Conservation (phyloP, 2,113 vertebrate species). For the Sitta europaea region DNA sequence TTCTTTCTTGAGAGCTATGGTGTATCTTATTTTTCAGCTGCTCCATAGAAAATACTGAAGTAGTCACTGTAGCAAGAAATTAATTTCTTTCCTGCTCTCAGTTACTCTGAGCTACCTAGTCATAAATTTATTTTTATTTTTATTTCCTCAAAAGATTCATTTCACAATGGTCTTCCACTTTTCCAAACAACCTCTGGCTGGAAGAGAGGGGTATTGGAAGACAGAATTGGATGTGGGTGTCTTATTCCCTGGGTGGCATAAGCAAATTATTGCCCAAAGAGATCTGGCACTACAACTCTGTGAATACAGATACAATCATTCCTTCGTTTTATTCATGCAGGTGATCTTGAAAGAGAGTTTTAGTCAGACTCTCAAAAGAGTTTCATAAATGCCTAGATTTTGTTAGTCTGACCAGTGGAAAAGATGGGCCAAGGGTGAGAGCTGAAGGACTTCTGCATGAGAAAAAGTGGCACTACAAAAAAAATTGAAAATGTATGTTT, state of each 20-base stretch:
- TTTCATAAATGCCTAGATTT: background rate
- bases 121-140: background rate
- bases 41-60: background rate
- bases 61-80: background rate
- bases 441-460: background rate
- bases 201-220: background rate
- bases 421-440: background rate
- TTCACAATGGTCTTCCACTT: background rate
- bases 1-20: conserved; percentile 43
- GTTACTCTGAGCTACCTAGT: background rate
- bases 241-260: background rate
- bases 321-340: background rate
- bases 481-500: background rate
- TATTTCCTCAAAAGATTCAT: background rate
- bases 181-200: background rate
- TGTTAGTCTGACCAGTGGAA: background rate
- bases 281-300: background rate
- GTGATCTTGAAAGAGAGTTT: background rate
- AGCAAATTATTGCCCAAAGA: background rate
- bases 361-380: background rate
- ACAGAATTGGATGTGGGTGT: background rate
- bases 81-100: background rate
- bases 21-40: background rate
- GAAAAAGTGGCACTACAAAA: background rate
- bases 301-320: background rate